A percentile compares a stretch with the other conserved stretches of the same genome.
Evolutionary conservation across 2,797 vertebrate genomes (phyloP).

Genomic region (Chelidonichthys spinosus): DNA sequence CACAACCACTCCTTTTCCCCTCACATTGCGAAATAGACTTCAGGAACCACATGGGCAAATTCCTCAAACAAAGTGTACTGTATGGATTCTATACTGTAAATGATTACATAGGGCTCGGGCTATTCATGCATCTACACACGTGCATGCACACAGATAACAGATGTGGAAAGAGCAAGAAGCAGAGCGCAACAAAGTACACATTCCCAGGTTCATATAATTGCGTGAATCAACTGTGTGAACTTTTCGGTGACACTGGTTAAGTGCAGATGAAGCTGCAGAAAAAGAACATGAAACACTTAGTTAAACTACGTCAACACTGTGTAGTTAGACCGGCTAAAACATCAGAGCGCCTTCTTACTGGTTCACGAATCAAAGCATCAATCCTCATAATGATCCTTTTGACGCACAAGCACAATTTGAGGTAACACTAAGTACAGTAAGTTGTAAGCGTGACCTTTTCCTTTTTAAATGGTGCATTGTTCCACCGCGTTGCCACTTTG

Average conservation of each 20-base stretch:
- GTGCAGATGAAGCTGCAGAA: background rate
- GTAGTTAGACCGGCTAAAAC: background rate
- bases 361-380: background rate
- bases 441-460: slow-evolving; percentile 37
- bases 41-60: background rate
- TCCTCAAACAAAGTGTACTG: slow-evolving; percentile 18
- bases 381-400: background rate
- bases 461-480: slow-evolving; percentile 46
- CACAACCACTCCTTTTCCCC: background rate
- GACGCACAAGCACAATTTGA: slow-evolving; percentile 16
- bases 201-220: background rate
- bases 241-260: background rate
- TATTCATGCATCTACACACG: background rate
- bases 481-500: slow-evolving; percentile 14
- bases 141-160: slow-evolving; percentile 18
- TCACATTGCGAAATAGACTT: background rate
- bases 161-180: slow-evolving; percentile 16
- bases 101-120: slow-evolving; percentile 10
- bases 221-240: background rate
- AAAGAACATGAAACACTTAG: background rate
- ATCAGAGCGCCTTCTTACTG: background rate
- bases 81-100: slow-evolving; percentile 35
- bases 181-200: background rate
- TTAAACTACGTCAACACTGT: background rate
- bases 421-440: background rate